Base-by-base conservation (phyloP, 2,797 vertebrate species). In the Sardinella longiceps region DNA sequence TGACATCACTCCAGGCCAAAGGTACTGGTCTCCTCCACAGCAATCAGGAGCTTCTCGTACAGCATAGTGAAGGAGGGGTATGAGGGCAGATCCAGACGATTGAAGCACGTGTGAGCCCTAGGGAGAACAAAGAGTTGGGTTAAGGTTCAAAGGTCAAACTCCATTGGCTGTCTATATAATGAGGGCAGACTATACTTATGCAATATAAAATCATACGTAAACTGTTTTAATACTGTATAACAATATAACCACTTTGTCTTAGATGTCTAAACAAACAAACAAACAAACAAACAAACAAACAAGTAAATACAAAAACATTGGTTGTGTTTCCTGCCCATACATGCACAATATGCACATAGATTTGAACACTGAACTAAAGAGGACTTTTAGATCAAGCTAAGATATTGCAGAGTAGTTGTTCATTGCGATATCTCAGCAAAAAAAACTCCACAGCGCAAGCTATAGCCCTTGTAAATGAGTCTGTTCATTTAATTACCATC, bases 1-100 rank as follows among this genome's bases (percentile, higher is more conserved):
- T 23, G 85, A 5, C 87, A 88, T 97, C 90, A 97, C 92, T 97
- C 96, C 87, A 97, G 95, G 92, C 97, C 97, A 92, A 97, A 97
- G 81, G 97, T 99, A 94, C 97, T 99, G 86, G 98, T 99, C 94
- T 99, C 98, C 95, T 99, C 98, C 91, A 99, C 98, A 10, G 98
- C 98, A 30, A 97, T 96, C 88, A 99, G 93, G 85, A 99, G 92
- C 92, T 99, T 99, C 90, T 99, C 98, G 56, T 98, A 97, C 84
- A 99, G 93, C 96, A 97, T 97, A 85, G 96, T 97, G 93, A 98
- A 98, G 0, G 98, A 98, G 3, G 98, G 97, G 89, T 99, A 99
- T 0, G 98, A 96, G 85, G 98, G 98, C 90, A 99, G 96, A 94
- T 99, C 98, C 92, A 99, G 92, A 46, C 98, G 97, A 91, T 99